Evolutionary conservation across 2,113 vertebrate genomes (phyloP), one percentile per base, ranked within the genome.

Genomic region (Casuarius casuarius): DNA sequence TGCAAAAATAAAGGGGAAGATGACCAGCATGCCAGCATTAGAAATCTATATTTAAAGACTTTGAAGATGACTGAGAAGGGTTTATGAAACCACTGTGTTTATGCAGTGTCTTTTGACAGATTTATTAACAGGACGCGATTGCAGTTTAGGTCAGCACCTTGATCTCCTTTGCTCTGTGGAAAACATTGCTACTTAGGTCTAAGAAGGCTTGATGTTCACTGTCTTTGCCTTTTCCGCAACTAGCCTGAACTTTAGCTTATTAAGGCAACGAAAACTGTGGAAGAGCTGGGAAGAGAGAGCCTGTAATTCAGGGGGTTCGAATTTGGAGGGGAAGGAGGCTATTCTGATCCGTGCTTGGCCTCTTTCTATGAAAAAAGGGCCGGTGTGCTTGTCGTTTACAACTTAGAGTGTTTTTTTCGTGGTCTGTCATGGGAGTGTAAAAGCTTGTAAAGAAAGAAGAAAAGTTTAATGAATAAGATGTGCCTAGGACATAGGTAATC

Each of bases 11-110:
- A 51, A 31, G 22, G 23, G n/a, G 20, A 48, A 84, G 70, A 40
- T 89, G 48, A 12, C 8, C 49, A 3, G n/a, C 0, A 2, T 3
- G 1, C 3, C 1, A 0, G 29, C 38, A 42, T 35, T 66, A 40
- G 28, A 16, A 66, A 52, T 54, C 26, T 54, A 3, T 73, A 18
- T 54, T 17, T 33, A 42, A 52, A 15, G 12, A 35, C 19, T 29
- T 42, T 21, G 29, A 33, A 67, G 38, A 67, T 67, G 51, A 42
- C 31, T 42, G 13, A 67, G 38, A 40, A 40, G 28, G 15, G 35
- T 51, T 65, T 31, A 31, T 63, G 29, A 52, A 52, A 54, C 5
- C 29, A 1, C 11, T 42, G 15, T 7, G 7, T 46, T 70, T 81
- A 58, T 54, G 17, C 79, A 40, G 19, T 33, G 56, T 21, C 9